Conservation (phyloP, 1,140 invertebrate species). For the Magallana ariakensis region DNA sequence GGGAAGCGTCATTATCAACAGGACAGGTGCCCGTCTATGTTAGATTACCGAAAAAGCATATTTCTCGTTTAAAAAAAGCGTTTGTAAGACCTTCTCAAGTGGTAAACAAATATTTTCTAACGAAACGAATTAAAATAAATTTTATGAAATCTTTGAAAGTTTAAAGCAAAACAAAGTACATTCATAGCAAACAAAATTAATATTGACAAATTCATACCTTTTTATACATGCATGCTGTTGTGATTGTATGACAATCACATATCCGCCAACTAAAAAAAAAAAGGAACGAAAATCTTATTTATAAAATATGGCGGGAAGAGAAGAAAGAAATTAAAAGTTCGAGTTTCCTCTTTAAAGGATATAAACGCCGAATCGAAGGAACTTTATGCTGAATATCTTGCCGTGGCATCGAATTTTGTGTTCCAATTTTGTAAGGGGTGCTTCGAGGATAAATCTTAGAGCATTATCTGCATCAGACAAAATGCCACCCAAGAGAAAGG, state of each 20-base stretch:
- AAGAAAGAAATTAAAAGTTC: not conserved
- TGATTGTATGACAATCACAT: too few species aligned
- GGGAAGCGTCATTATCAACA: conserved; percentile 16
- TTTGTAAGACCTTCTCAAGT: not conserved
- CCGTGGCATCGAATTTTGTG: not conserved
- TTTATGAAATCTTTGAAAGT: too few species aligned
- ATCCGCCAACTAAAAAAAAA: not conserved
- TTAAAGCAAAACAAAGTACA: not conserved
- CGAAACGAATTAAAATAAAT: not conserved
- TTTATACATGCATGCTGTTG: too few species aligned
- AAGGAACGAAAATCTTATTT: not conserved
- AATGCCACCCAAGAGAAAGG: conserved; percentile 24
- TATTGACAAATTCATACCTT: not conserved
- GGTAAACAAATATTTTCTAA: not conserved
- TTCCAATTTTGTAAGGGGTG: not conserved
- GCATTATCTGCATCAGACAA: not conserved
- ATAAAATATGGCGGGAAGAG: conserved; percentile 9
- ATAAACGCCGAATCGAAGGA: not conserved
- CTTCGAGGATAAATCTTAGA: not conserved
- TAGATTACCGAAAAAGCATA: not conserved
- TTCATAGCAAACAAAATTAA: not conserved
- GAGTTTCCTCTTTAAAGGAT: not conserved
- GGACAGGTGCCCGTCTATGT: not conserved
- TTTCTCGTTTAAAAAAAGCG: not conserved
- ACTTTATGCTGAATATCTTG: not conserved